These are phyloP conservation scores for Melolontha melolontha DNA, from an alignment of 2,888 invertebrate species.

Conservation along the genomic window DNA sequence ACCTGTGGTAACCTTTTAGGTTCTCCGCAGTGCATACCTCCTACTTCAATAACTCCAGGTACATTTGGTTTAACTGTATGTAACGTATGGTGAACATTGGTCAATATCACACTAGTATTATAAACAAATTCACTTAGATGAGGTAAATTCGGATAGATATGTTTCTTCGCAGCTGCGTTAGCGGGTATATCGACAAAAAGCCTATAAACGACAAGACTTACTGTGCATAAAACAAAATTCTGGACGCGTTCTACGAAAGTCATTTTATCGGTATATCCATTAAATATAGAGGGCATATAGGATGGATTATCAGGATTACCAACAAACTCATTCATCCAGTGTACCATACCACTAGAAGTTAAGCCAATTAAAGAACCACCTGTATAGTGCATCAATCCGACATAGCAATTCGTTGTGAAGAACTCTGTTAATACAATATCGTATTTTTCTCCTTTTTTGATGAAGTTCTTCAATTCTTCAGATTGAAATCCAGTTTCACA, in stretches of 20 bases:
- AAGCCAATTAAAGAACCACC: slow-evolving; percentile 68
- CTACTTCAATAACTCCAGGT: slow-evolving; percentile 68
- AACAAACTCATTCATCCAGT: slow-evolving; percentile 64
- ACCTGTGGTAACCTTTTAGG: slow-evolving; percentile 49
- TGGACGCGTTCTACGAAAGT: slow-evolving; percentile 48
- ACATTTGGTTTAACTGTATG: slow-evolving; percentile 65
- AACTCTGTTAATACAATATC: slow-evolving; percentile 78
- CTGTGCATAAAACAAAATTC: slow-evolving; percentile 45
- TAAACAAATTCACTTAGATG: slow-evolving; percentile 62
- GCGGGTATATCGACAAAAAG: slow-evolving; percentile 47
- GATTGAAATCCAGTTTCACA: slow-evolving; percentile 55
- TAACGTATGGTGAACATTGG: slow-evolving; percentile 66
- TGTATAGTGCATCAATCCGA: slow-evolving; percentile 74
- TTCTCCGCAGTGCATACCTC: slow-evolving; percentile 67
- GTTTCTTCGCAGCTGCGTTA: slow-evolving; percentile 45
- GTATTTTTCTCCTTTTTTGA: slow-evolving; percentile 65
- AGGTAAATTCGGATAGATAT: slow-evolving; percentile 54
- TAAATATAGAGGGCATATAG: slow-evolving; percentile 65
- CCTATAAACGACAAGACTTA: slow-evolving; percentile 47
- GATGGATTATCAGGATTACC: slow-evolving; percentile 66
- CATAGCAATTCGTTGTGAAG: slow-evolving; percentile 79
- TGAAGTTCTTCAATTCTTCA: slow-evolving; percentile 59
- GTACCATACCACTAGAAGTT: slow-evolving; percentile 66
- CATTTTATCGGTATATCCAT: slow-evolving; percentile 54
- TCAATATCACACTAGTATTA: slow-evolving; percentile 66